Evolutionary conservation across 1,140 invertebrate genomes (phyloP).

Genomic region (Gryllus bimaculatus): DNA sequence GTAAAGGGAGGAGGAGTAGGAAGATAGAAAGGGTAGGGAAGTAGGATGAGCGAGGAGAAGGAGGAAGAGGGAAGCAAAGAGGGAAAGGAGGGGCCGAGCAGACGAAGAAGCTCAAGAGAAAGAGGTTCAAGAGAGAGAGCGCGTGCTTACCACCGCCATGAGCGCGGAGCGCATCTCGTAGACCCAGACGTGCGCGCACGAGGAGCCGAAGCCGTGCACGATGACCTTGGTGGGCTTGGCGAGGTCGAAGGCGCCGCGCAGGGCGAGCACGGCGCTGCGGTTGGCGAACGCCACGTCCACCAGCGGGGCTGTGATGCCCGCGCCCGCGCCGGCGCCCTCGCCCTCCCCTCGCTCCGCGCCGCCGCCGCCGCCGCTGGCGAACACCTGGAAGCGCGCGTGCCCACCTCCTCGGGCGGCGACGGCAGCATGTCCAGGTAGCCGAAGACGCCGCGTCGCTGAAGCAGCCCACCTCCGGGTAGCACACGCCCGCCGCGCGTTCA

Average conservation of each 20-base stretch:
- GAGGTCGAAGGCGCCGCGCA: conserved; percentile 54
- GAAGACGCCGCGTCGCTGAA: conserved; percentile 85
- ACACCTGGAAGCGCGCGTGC: conserved; percentile 50
- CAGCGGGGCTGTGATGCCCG: conserved; percentile 35
- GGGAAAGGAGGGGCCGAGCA: too few relatives aligned
- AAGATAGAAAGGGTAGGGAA: neutral
- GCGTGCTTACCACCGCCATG: conserved; percentile 74
- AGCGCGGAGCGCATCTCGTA: conserved; percentile 84
- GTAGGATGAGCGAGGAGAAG: neutral
- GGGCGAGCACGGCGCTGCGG: conserved; percentile 48
- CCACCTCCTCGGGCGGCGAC: conserved; percentile 76
- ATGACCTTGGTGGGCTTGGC: conserved; percentile 70
- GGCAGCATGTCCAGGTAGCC: conserved; percentile 84
- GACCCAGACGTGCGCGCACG: conserved; percentile 83
- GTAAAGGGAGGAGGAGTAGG: neutral
- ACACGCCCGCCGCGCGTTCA: conserved; percentile 53
- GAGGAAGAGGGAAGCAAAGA: neutral
- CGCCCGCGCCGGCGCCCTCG: conserved; percentile 37
- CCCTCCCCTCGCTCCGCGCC: conserved; percentile 49
- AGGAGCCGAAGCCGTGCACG: conserved; percentile 89
- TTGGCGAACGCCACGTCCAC: conserved; percentile 57
- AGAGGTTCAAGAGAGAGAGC: too few relatives aligned
- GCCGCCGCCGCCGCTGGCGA: conserved; percentile 31
- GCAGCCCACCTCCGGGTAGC: conserved; percentile 87
- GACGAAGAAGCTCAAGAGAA: too few relatives aligned